Conservation (phyloP, 2,113 vertebrate species). For the Chaetura pelagica region DNA sequence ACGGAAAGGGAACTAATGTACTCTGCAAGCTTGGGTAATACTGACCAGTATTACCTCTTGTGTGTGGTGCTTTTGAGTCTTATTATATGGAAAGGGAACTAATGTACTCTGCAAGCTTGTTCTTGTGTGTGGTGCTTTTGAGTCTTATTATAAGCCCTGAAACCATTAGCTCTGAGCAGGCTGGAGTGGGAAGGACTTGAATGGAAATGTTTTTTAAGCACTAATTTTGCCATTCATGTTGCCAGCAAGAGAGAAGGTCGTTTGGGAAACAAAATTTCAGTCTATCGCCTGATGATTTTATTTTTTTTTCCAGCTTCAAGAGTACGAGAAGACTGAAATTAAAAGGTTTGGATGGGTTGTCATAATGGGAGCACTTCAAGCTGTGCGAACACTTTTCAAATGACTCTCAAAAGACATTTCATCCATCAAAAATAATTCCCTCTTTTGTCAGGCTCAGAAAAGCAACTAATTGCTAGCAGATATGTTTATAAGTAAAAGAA, state of each 20-base stretch:
- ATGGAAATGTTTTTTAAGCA: constrained; percentile 49
- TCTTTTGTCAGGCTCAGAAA: constrained; percentile 55
- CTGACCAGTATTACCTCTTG: background rate
- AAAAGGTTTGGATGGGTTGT: constrained; percentile 44
- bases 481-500: constrained; percentile 38
- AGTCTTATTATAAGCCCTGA: constrained; percentile 14
- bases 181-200: constrained; percentile 44
- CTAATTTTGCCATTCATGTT: constrained; percentile 55
- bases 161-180: constrained; percentile 48
- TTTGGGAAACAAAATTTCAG: constrained; percentile 34
- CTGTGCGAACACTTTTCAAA: constrained; percentile 2
- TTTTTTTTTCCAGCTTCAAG: background rate
- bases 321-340: constrained; percentile 13
- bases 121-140: background rate
- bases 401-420: constrained; percentile 34
- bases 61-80: background rate
- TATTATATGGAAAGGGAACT: constrained; percentile 12
- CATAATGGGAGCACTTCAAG: constrained; percentile 25
- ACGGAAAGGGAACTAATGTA: constrained; percentile 2
- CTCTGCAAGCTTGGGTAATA: background rate
- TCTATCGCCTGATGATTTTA: background rate
- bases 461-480: constrained; percentile 33
- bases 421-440: constrained; percentile 36
- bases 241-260: constrained; percentile 42
- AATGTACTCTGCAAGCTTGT: background rate